Percentiles rank a stretch among this genome's conserved stretches.
Conservation (phyloP, 2,888 invertebrate species). For the Andrena marginata region DNA sequence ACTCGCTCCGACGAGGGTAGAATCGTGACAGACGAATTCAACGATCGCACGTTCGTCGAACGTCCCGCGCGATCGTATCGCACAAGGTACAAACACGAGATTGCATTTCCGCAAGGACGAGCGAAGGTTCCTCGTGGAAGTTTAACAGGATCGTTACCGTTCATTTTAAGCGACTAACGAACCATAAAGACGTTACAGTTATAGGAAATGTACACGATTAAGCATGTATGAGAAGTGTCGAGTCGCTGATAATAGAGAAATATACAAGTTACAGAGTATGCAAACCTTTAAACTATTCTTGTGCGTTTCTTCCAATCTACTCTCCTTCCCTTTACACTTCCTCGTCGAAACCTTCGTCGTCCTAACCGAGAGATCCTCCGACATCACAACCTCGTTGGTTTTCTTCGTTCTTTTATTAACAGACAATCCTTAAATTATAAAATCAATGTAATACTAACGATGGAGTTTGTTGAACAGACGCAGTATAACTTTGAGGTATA, state of each 20-base stretch:
- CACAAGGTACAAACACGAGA: conserved; percentile 1
- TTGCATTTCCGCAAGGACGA: conserved; percentile 26
- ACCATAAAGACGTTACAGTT: conserved; percentile 63
- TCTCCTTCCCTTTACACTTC: not conserved
- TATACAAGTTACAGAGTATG: conserved; percentile 68
- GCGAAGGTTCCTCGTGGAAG: conserved; percentile 47
- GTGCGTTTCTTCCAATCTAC: too few relatives aligned
- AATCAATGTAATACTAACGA: not conserved
- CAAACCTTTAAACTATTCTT: not conserved
- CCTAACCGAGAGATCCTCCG: too few relatives aligned
- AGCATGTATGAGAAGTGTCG: conserved; percentile 73
- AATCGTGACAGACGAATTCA: conserved; percentile 24
- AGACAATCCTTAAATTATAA: not conserved
- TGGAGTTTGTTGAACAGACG: not conserved
- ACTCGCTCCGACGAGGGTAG: conserved; percentile 2
- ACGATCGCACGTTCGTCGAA: conserved; percentile 45
- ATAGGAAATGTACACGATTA: conserved; percentile 71
- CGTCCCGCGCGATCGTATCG: not conserved
- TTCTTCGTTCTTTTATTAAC: not conserved
- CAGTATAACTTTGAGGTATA: not conserved
- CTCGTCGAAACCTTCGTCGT: not conserved
- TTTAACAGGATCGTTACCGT: conserved; percentile 41
- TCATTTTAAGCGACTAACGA: conserved; percentile 36
- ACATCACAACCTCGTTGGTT: not conserved
- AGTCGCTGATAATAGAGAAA: conserved; percentile 69